Conservation (phyloP, 2,113 vertebrate species). For the Mustela nigripes region DNA sequence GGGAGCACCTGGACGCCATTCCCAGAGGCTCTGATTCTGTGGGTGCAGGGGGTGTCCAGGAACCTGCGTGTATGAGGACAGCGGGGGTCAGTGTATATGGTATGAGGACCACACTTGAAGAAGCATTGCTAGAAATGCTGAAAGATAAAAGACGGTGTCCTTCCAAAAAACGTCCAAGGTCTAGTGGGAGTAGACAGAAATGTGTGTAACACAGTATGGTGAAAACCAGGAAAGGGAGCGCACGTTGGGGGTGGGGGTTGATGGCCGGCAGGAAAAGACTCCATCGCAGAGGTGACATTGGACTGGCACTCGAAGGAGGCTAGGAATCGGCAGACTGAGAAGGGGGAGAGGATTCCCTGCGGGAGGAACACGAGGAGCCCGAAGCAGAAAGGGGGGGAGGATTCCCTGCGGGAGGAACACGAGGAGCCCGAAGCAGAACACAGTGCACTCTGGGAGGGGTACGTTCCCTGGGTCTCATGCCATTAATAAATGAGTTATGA, state of each 20-base stretch:
- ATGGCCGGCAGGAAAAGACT: background rate
- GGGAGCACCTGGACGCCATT: background rate
- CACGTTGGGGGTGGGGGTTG: rapidly evolving
- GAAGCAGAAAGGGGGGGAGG: background rate
- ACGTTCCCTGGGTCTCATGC: background rate
- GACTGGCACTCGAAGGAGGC: background rate
- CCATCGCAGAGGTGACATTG: background rate
- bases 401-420: background rate
- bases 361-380: background rate
- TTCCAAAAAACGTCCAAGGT: background rate
- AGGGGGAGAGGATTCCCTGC: background rate
- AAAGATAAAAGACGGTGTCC: background rate
- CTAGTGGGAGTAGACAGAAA: background rate
- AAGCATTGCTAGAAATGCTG: background rate
- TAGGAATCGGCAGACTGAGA: background rate
- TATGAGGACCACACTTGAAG: background rate
- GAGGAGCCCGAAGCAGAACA: background rate
- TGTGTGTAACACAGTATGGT: background rate
- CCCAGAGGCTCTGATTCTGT: background rate
- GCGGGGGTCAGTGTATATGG: too few species aligned
- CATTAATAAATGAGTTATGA: background rate
- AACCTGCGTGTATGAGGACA: background rate
- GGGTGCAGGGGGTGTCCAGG: too few species aligned
- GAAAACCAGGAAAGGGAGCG: background rate
- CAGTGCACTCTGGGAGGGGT: background rate